A percentile compares a stretch with the other conserved stretches of the same genome.
These are phyloP conservation scores for Falco rusticolus DNA, from an alignment of 2,797 vertebrate genomes.

Conservation along the genomic window DNA sequence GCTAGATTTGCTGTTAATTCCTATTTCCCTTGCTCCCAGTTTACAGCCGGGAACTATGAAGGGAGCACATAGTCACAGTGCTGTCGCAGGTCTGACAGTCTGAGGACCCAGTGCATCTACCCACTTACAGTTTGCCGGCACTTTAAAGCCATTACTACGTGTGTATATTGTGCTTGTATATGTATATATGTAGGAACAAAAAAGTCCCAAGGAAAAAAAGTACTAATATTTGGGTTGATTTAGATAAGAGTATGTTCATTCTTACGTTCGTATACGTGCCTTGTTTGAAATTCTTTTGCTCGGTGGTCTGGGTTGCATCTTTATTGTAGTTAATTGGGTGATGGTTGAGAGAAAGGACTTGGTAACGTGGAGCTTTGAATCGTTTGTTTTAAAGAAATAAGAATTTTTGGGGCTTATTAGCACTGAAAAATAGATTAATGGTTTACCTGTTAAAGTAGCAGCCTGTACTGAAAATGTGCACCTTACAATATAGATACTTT, in stretches of 20 bases:
- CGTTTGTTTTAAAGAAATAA: constrained; percentile 2
- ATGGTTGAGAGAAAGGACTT: not conserved
- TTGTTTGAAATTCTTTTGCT: not conserved
- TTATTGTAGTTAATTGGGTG: constrained; percentile 15
- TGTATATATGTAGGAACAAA: not conserved
- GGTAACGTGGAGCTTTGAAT: not conserved
- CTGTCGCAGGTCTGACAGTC: not conserved
- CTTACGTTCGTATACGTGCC: not conserved
- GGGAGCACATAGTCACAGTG: constrained; percentile 16
- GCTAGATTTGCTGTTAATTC: not conserved
- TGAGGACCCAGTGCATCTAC: not conserved
- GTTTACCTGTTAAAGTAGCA: constrained; percentile 57
- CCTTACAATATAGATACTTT: constrained; percentile 54
- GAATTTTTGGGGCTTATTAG: constrained; percentile 42
- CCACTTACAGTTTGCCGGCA: not conserved
- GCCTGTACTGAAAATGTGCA: constrained; percentile 37
- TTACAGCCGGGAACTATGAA: not conserved
- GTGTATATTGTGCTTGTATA: not conserved
- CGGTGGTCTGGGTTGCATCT: not conserved
- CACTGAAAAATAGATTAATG: constrained; percentile 21
- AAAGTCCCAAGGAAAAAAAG: not conserved
- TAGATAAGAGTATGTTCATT: not conserved
- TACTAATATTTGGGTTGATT: not conserved
- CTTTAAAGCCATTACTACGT: constrained; percentile 1
- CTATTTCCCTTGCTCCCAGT: not conserved